Conservation (phyloP, 2,888 invertebrate genomes). For the Brachyopa scutellaris region DNA sequence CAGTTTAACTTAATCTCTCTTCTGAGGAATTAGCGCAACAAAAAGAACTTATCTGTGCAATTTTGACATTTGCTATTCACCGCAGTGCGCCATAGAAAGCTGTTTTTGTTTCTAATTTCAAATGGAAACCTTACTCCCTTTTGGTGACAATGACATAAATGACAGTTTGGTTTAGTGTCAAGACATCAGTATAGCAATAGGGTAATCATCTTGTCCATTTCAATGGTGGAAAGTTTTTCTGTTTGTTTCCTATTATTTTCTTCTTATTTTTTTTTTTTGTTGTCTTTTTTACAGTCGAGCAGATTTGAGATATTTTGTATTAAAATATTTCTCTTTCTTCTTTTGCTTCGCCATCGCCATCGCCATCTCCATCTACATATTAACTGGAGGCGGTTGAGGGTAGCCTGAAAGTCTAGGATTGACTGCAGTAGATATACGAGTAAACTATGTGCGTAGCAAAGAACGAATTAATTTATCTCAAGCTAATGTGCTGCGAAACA, state of each 20-base stretch:
- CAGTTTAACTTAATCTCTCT: no score
- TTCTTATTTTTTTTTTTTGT: background rate
- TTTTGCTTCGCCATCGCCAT: background rate
- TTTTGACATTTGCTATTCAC: no score
- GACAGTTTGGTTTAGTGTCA: no score
- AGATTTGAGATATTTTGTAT: constrained; percentile 11
- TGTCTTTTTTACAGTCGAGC: no score
- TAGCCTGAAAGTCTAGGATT: constrained; percentile 64
- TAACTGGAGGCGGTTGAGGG: constrained; percentile 2
- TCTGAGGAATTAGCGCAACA: no score
- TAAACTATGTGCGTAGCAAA: constrained; percentile 31
- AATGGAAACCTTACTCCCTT: no score
- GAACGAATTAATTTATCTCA: constrained; percentile 58
- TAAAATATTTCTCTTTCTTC: background rate
- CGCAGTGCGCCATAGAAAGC: no score
- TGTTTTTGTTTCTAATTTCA: no score
- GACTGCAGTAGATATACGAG: constrained; percentile 2
- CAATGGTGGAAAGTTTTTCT: background rate
- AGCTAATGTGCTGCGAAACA: constrained; percentile 63
- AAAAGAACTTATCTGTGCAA: no score
- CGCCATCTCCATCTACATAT: background rate
- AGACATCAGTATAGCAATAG: no score
- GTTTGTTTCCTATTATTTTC: background rate
- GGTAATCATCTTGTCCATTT: no score
- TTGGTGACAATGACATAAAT: no score